Evolutionary conservation across 1,140 invertebrate genomes (phyloP).

Genomic region (Popillia japonica): DNA sequence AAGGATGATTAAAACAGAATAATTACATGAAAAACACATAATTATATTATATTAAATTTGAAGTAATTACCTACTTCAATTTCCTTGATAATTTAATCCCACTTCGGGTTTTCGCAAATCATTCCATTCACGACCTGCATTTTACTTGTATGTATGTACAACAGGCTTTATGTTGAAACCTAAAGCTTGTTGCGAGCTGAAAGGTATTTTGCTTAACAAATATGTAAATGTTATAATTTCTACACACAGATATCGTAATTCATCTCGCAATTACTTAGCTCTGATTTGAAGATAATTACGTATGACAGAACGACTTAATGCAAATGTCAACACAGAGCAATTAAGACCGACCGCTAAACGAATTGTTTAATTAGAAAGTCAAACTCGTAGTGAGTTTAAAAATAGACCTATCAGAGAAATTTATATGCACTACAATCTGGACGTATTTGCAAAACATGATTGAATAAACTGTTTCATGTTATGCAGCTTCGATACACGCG

Average conservation of each 20-base stretch:
- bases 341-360: neutral
- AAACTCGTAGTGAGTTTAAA: neutral
- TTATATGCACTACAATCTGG: neutral
- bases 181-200: too few relatives aligned
- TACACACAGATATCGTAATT: neutral
- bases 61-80: too few relatives aligned
- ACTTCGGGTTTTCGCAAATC: too few relatives aligned
- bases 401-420: neutral
- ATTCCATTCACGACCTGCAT: too few relatives aligned
- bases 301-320: conserved; percentile 15
- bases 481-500: conserved; percentile 8
- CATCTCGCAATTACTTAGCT: neutral
- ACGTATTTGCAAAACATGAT: neutral
- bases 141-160: too few relatives aligned
- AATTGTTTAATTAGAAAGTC: conserved; percentile 31
- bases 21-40: too few relatives aligned
- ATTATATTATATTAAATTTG: too few relatives aligned
- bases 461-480: conserved; percentile 19
- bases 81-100: too few relatives aligned
- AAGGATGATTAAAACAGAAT: too few relatives aligned
- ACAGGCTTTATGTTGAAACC: too few relatives aligned
- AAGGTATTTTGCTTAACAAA: too few relatives aligned
- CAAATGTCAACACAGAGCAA: conserved; percentile 22
- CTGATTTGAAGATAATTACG: neutral
- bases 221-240: neutral